phyloP scores from a whole-genome alignment of 2,888 invertebrate species.

The Tolmerus cingulatus region DNA sequence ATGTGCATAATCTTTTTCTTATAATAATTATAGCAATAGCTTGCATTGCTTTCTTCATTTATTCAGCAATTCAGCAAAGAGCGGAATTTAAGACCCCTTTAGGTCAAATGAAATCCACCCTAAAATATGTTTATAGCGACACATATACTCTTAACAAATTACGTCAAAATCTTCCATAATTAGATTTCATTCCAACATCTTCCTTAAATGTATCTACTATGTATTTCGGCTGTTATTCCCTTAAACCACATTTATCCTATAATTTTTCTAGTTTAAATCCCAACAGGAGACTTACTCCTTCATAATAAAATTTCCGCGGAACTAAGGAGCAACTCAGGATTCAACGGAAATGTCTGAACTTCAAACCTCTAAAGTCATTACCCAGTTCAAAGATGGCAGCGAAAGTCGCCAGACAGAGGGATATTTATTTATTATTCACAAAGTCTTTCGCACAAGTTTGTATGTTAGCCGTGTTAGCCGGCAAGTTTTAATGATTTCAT shows the following conservation, averaged over 20 bases:
- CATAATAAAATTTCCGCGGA: background rate
- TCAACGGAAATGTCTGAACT: background rate
- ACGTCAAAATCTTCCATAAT: background rate
- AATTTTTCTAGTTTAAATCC: background rate
- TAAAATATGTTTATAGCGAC: too few species aligned
- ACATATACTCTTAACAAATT: background rate
- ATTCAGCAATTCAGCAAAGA: too few species aligned
- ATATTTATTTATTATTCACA: conserved; percentile 18
- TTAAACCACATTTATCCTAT: background rate
- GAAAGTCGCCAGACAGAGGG: background rate
- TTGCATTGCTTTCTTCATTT: too few species aligned
- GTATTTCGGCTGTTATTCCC: background rate
- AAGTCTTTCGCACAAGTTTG: background rate
- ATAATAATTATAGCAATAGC: too few species aligned
- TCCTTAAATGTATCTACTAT: too few species aligned
- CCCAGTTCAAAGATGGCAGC: background rate
- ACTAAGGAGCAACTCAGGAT: background rate
- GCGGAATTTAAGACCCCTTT: too few species aligned
- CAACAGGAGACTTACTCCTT: background rate
- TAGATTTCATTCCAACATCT: background rate
- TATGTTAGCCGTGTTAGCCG: background rate
- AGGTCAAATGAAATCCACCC: too few species aligned
- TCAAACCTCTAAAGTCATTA: background rate
- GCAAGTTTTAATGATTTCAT: conserved; percentile 13
- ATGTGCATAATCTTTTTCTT: too few species aligned